Evolutionary conservation across 2,888 invertebrate genomes (phyloP), one percentile per base, ranked within the genome.

Genomic region (Lasioglossum villosulum): DNA sequence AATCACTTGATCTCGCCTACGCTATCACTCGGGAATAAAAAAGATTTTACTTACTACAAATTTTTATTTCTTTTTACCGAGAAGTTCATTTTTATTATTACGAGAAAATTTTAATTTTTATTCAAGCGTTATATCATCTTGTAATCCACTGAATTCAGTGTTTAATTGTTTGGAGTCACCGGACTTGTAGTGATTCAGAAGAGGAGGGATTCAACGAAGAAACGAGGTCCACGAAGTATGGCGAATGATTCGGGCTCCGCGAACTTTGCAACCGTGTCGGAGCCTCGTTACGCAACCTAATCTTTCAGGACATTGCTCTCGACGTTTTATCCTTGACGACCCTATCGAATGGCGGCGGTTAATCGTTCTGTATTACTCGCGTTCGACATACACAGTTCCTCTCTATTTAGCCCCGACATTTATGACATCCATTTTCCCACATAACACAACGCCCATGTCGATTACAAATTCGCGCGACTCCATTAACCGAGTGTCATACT

Each of bases 261-360:
- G 56, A 86, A 66, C 66, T 84, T 68, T 75, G 73, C 39, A 42
- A 37, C 63, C 45, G 45, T n/a, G 14, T 16, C 23, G 37, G 71
- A 80, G 70, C 16, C 42, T 45, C 3, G 42, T 89, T 85, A 82
- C 73, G 82, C 80, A 83, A 88, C 81, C 68, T 34, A 74, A 83
- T 78, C 81, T 48, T 71, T 4, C 78, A 82, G 86, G 86, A 79
- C 86, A 80, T 89, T 90, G 89, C 78, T 77, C 83, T 48, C 77
- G 39, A n/a, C n/a, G 77, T 68, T 48, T 86, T 81, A 88, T 89
- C 87, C 86, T 89, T 83, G 83, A 81, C 79, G 82, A 78, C 6
- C 66, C 52, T 59, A 73, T 84, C 75, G 30, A 75, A 80, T 42
- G 39, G 66, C 34, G 23, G 70, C 63, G 79, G 80, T 84, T 86